Base-by-base conservation (phyloP, 2,797 vertebrate genomes). In the Toxotes lorentzi region DNA sequence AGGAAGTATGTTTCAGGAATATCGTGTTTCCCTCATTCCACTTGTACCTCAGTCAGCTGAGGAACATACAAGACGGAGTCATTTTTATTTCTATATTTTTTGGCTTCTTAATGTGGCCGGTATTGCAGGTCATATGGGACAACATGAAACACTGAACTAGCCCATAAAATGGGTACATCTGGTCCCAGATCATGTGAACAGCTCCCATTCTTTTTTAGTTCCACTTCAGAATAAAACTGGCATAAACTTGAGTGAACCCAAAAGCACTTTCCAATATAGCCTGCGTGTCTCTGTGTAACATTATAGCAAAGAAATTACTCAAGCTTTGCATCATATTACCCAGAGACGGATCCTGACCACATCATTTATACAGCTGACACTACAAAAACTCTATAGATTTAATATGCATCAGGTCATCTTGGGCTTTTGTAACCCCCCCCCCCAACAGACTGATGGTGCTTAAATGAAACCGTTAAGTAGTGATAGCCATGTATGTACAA, bases 271-370 rank as follows among this genome's bases (percentile, higher is more conserved):
- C 32, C 53, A 68, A 19, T 6, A 41, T 1, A 27, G 2, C 7
- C 14, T 38, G 47, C 30, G 10, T 27, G 8, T 67, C 4, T 65
- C 38, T 30, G 43, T 47, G 51, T 45, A 62, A 41, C 13, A 66
- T 2, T 23, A 21, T 14, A 32, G 62, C 48, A 27, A 23, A 60
- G 21, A 40, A 35, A 50, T 62, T 76, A 70, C 74, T 53, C 23
- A 14, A 60, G 40, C 64, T 70, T 83, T 79, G 77, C 77, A 84
- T 81, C 68, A 79, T 72, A n/a, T 79, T 67, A 53, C 58, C 23
- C 60, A n/a, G 47, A 63, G 58, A 57, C 19, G 58, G 54, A 64
- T 65, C 38, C 58, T 43, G 54, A 72, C 76, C 24, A 67, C 61
- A 65, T 66, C 32, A 34, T 75, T 69, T 66, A 59, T 32, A 23